Conservation (phyloP, 2,888 invertebrate genomes). For the Scaptomyza flava region DNA sequence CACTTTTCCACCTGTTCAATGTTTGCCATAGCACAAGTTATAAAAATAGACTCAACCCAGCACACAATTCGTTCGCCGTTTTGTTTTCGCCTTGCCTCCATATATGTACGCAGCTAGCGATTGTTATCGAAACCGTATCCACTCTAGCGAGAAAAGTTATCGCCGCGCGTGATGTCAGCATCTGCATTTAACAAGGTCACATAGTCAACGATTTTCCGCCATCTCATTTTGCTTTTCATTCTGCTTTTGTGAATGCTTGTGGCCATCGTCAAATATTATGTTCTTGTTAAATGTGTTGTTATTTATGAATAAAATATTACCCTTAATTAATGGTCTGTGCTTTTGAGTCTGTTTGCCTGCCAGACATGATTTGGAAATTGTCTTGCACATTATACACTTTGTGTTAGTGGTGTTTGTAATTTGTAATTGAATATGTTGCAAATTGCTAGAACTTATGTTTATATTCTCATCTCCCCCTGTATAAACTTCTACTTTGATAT, state of each 20-base stretch:
- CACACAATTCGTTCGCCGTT: slow-evolving; percentile 36
- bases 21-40: slow-evolving; percentile 6
- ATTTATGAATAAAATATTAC: slow-evolving; percentile 39
- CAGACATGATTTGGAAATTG: slow-evolving; percentile 6
- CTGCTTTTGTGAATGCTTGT: background rate
- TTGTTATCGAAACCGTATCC: slow-evolving; percentile 72
- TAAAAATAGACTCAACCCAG: slow-evolving; percentile 60
- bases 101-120: slow-evolving; percentile 34
- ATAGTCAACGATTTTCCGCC: background rate
- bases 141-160: slow-evolving; percentile 58
- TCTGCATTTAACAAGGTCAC: slow-evolving; percentile 31
- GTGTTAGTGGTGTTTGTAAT: too few relatives aligned
- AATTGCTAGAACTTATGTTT: too few relatives aligned
- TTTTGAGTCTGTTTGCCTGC: slow-evolving; percentile 16
- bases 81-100: slow-evolving; percentile 35
- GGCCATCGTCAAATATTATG: slow-evolving; percentile 23
- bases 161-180: slow-evolving; percentile 9
- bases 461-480: too few relatives aligned
- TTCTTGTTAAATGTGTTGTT: slow-evolving; percentile 13
- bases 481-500: too few relatives aligned
- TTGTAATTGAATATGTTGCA: too few relatives aligned
- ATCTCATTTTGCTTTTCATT: slow-evolving; percentile 1
- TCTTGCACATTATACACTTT: slow-evolving; percentile 1
- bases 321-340: slow-evolving; percentile 40
- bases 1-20: slow-evolving; percentile 60